Evolutionary conservation across 2,888 invertebrate genomes (phyloP), one percentile per base, ranked within the genome.

Genomic region (Octodonta nipae): DNA sequence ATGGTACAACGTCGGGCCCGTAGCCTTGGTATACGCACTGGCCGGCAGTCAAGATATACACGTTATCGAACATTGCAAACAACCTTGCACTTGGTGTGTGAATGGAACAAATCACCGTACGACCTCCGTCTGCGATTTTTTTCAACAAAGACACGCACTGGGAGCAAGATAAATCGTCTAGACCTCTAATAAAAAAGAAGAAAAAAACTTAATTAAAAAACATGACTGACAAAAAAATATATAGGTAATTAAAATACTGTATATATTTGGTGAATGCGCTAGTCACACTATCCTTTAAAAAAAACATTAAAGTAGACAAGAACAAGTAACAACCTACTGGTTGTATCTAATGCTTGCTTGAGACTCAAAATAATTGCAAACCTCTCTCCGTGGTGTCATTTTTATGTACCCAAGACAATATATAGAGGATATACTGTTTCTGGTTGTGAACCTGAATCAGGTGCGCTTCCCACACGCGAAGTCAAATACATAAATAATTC

Each of bases 81-180:
- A 92, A 67, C 44, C 80, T 78, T 1, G 93, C 92, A 40, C 89
- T 91, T 0, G 95, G 95, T n/a, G 93, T 92, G 62, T 95, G 95
- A 30, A 95, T 76, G 0, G 92, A 92, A 54, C 92, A 93, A 34
- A 95, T 74, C 4, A 95, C 82, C 0, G 92, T 93, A 15, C 93
- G 68, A 0, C 93, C 93, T 0, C 79, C 79, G 36, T 78, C 68
- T 0, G 92, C 88, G 29, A 93, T 70, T 14, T 77, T 70, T 54
- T 83, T 84, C n/a, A 93, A 65, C 11, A 93, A 65, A 0, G 78
- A 71, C 11, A 93, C 74, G 55, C 92, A 92, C 43, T 92, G 91
- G 7, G 80, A 75, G 38, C 89, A 86, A 0, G 92, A 83, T 26
- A 87, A 68, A 56, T 92, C 91, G 55, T 95, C 93, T 36, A 95